Evolutionary conservation across 1,140 invertebrate genomes (phyloP).

Genomic region (Choristoneura fumiferana): DNA sequence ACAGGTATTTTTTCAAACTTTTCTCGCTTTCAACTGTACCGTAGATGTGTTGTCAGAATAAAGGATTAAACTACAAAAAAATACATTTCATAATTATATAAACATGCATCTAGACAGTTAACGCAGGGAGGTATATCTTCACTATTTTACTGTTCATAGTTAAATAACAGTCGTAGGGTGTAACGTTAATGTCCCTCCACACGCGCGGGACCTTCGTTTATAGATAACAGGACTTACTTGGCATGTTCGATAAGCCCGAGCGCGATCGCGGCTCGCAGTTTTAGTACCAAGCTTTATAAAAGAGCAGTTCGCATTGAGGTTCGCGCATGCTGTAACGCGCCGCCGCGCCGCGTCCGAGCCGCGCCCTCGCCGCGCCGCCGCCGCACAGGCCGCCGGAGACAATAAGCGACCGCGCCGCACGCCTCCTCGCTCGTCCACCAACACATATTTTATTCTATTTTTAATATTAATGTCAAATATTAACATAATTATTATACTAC

Average conservation of each 20-base stretch:
- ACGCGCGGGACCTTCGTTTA: constrained; percentile 47
- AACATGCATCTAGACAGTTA: constrained; percentile 69
- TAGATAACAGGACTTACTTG: constrained; percentile 45
- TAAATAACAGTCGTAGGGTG: constrained; percentile 66
- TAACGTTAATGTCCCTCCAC: constrained; percentile 53
- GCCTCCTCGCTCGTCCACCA: constrained; percentile 73
- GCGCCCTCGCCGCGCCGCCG: constrained; percentile 24
- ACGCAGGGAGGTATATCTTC: constrained; percentile 72
- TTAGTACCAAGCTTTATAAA: constrained; percentile 21
- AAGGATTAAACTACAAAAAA: constrained; percentile 73
- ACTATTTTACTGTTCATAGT: constrained; percentile 74
- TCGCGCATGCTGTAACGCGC: constrained; percentile 38
- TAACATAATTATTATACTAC: constrained; percentile 75
- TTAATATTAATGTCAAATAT: constrained; percentile 78
- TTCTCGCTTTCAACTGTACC: constrained; percentile 77
- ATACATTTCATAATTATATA: constrained; percentile 71
- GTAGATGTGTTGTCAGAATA: constrained; percentile 76
- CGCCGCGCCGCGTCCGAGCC: constrained; percentile 28
- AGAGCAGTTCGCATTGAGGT: constrained; percentile 43
- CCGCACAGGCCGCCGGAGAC: constrained; percentile 46
- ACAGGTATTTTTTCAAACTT: constrained; percentile 77
- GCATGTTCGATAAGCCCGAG: constrained; percentile 33
- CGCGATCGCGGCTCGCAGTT: constrained; percentile 37
- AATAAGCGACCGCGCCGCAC: constrained; percentile 64
- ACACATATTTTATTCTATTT: constrained; percentile 78